Conservation (phyloP, 2,888 invertebrate genomes). For the Uropetala carovei region DNA sequence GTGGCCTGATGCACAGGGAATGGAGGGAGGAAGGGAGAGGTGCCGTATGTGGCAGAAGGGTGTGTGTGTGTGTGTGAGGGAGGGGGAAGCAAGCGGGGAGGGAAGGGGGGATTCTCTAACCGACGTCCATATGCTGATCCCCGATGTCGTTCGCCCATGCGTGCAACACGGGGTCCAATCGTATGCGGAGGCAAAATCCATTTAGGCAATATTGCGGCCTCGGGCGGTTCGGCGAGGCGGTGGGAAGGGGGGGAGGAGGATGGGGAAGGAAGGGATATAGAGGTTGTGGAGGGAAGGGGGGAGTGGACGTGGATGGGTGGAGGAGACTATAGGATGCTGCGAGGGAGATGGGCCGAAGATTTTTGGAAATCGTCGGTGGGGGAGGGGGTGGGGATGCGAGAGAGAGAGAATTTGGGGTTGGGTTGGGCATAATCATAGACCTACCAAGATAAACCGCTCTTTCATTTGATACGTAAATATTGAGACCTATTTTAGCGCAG, state of each 20-base stretch:
- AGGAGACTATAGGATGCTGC: background rate
- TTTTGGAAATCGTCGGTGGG: background rate
- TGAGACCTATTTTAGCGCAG: slow-evolving; percentile 20
- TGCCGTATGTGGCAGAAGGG: background rate
- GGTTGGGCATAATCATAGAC: background rate
- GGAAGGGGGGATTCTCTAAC: background rate
- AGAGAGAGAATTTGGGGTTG: too few relatives aligned
- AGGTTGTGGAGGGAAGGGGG: background rate
- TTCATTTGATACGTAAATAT: slow-evolving; percentile 29
- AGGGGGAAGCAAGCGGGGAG: background rate
- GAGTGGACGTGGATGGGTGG: background rate
- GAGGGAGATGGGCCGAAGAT: background rate
- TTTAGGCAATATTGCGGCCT: slow-evolving; percentile 49
- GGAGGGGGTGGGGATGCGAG: background rate
- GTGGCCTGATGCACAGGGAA: slow-evolving; percentile 42
- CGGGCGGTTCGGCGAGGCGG: background rate
- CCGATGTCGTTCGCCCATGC: slow-evolving; percentile 22
- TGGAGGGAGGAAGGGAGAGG: background rate
- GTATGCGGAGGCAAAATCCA: slow-evolving; percentile 43
- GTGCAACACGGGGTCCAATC: slow-evolving; percentile 19
- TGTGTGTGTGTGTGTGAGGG: background rate
- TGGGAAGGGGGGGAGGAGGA: background rate
- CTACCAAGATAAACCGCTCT: slow-evolving; percentile 11
- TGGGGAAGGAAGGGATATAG: background rate
- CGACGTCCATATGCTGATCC: slow-evolving; percentile 59